These are phyloP conservation scores for Eurystomus gularis DNA, from an alignment of 2,113 vertebrate genomes.

Conservation along the genomic window DNA sequence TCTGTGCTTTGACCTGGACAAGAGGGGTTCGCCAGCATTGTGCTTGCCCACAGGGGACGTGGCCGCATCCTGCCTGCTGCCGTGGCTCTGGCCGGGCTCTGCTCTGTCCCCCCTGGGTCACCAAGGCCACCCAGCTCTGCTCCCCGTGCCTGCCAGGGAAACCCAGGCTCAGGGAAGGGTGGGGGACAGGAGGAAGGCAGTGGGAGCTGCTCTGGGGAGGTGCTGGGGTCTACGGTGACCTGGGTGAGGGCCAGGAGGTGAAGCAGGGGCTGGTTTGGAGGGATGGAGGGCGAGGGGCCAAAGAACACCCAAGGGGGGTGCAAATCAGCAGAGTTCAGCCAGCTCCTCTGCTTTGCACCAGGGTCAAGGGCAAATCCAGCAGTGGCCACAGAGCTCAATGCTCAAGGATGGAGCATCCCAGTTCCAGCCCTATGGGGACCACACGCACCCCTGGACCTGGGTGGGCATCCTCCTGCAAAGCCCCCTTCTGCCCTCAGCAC, in stretches of 20 bases:
- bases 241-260: not conserved
- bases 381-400: rapidly evolving
- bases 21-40: not conserved
- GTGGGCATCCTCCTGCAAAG: no score
- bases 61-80: not conserved
- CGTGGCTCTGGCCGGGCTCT: not conserved
- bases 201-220: not conserved
- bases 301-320: not conserved
- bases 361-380: not conserved
- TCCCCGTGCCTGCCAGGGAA: not conserved
- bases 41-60: not conserved
- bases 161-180: not conserved
- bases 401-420: not conserved
- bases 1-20: constrained; percentile 51
- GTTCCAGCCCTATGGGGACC: not conserved
- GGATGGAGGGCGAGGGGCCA: not conserved
- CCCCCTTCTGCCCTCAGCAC: not conserved
- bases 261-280: not conserved
- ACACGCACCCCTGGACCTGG: not conserved
- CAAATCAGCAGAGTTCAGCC: not conserved
- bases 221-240: not conserved
- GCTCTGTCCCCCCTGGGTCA: not conserved
- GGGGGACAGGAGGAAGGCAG: not conserved
- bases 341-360: not conserved
- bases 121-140: not conserved